Conservation (phyloP, 2,113 vertebrate genomes). For the Aphyosemion australe region DNA sequence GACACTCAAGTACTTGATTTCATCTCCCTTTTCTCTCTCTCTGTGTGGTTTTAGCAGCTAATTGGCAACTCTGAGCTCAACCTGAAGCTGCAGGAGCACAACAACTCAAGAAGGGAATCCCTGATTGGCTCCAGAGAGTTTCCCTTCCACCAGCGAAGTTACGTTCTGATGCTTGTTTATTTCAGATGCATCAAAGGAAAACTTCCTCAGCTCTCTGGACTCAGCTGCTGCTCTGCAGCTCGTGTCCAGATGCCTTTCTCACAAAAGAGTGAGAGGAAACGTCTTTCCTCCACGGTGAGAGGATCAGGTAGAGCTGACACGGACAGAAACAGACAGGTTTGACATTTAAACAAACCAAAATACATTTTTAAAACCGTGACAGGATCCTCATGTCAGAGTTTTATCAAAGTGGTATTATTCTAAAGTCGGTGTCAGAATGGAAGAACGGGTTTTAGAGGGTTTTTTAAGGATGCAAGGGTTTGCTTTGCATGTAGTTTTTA, state of each 20-base stretch:
- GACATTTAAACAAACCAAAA: slow-evolving; percentile 52
- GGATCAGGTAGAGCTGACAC: slow-evolving; percentile 34
- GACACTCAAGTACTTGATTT: slow-evolving; percentile 61
- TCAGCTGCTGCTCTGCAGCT: slow-evolving; percentile 31
- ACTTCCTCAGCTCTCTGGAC: background rate
- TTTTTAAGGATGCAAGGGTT: background rate
- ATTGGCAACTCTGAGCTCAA: slow-evolving; percentile 58
- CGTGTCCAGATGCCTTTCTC: slow-evolving; percentile 26
- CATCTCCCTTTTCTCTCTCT: slow-evolving; percentile 39
- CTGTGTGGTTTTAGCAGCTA: slow-evolving; percentile 58
- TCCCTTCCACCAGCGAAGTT: slow-evolving; percentile 1
- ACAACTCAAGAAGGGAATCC: slow-evolving; percentile 16
- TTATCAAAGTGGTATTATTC: slow-evolving; percentile 9
- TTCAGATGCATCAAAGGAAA: background rate
- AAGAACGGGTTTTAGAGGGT: background rate
- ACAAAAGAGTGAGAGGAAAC: slow-evolving; percentile 36
- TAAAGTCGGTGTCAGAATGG: slow-evolving; percentile 10
- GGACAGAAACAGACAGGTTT: slow-evolving; percentile 33
- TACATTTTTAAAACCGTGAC: background rate
- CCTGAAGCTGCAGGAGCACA: slow-evolving; percentile 32
- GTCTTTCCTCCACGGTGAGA: slow-evolving; percentile 14
- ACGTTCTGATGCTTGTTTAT: slow-evolving; percentile 9
- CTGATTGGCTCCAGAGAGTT: slow-evolving; percentile 28
- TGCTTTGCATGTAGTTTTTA: background rate
- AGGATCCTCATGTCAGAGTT: slow-evolving; percentile 3